Percentiles rank a stretch among this genome's conserved stretches.
Evolutionary conservation across 1,140 invertebrate genomes (phyloP).

Genomic region (Lepidotrigona ventralis): DNA sequence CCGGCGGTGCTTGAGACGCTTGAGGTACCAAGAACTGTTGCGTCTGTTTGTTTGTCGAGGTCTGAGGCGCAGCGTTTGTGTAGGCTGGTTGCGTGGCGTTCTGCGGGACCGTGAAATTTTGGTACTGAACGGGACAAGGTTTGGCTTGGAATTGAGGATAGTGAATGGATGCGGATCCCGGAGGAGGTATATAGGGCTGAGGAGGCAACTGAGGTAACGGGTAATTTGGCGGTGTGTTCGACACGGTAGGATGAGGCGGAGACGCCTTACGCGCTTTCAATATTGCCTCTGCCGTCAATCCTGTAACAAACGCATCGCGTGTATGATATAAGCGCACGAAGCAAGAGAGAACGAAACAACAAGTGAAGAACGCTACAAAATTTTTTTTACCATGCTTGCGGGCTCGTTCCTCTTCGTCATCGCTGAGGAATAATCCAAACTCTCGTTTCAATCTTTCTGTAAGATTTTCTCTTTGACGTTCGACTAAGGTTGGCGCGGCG

Average conservation of each 20-base stretch:
- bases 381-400: slow-evolving; percentile 75
- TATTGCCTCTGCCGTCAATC: slow-evolving; percentile 73
- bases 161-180: slow-evolving; percentile 73
- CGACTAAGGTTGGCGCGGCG: slow-evolving; percentile 86
- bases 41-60: slow-evolving; percentile 42
- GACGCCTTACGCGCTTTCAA: slow-evolving; percentile 72
- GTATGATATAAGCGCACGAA: too few relatives aligned
- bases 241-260: slow-evolving; percentile 41
- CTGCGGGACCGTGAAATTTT: slow-evolving; percentile 62
- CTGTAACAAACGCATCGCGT: slow-evolving; percentile 55
- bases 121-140: slow-evolving; percentile 59
- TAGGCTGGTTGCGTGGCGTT: slow-evolving; percentile 57
- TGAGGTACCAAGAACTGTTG: slow-evolving; percentile 72
- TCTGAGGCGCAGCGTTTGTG: slow-evolving; percentile 50
- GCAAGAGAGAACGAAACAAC: too few relatives aligned
- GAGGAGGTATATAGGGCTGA: slow-evolving; percentile 77
- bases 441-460: slow-evolving; percentile 87
- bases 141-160: slow-evolving; percentile 71
- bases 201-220: slow-evolving; percentile 73
- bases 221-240: slow-evolving; percentile 51
- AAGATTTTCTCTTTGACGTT: slow-evolving; percentile 87
- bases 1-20: slow-evolving; percentile 76
- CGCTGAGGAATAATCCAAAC: slow-evolving; percentile 87
- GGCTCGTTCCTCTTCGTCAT: slow-evolving; percentile 84
- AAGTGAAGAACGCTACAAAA: too few relatives aligned